These are phyloP conservation scores for Oryzias dopingdopingensis DNA, from an alignment of 2,797 vertebrate species.

Conservation along the genomic window DNA sequence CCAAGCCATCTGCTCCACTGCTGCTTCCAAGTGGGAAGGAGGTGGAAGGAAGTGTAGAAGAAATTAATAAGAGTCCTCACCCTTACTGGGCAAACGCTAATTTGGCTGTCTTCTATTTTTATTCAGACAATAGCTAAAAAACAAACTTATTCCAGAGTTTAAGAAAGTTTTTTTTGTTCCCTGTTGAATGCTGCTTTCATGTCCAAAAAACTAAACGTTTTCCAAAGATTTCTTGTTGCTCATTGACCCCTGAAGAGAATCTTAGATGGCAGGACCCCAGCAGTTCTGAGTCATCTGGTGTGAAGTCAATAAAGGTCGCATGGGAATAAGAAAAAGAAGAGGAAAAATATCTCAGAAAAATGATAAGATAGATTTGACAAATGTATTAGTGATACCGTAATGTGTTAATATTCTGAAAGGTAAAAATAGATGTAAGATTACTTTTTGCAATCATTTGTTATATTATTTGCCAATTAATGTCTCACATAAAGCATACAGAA, in stretches of 20 bases:
- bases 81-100: slow-evolving; percentile 22
- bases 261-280: slow-evolving; percentile 59
- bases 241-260: slow-evolving; percentile 40
- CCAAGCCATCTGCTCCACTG: slow-evolving; percentile 76
- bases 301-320: slow-evolving; percentile 42
- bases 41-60: slow-evolving; percentile 33
- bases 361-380: neutral
- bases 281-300: slow-evolving; percentile 41
- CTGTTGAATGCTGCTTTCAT: neutral
- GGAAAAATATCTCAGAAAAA: slow-evolving; percentile 3
- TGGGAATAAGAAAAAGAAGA: slow-evolving; percentile 9
- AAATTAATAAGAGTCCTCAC: slow-evolving; percentile 26
- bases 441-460: no score
- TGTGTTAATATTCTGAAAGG: no score
- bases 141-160: neutral
- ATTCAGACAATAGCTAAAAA: slow-evolving; percentile 12
- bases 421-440: no score
- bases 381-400: no score
- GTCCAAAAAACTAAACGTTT: slow-evolving; percentile 24
- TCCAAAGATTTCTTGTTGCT: slow-evolving; percentile 30
- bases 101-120: slow-evolving; percentile 11
- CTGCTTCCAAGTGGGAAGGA: slow-evolving; percentile 55
- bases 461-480: no score
- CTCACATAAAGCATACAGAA: no score
- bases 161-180: slow-evolving; percentile 2